These are phyloP conservation scores for Bicyclus anynana DNA, from an alignment of 1,140 invertebrate species.

Conservation along the genomic window DNA sequence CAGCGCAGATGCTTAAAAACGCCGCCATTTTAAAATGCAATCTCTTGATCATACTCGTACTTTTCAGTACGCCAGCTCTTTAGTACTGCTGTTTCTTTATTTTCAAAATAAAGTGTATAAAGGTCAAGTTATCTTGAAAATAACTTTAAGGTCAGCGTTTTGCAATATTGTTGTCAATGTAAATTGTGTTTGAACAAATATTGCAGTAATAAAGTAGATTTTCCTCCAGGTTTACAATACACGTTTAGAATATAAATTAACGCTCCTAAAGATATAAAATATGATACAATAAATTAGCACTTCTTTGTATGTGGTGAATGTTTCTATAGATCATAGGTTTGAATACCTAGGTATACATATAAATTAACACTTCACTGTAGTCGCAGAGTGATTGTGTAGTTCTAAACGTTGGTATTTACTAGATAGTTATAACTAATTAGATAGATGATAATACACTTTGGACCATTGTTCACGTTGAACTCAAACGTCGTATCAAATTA, in stretches of 20 bases:
- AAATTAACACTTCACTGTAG: background rate
- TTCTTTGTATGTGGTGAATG: background rate
- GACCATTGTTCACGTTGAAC: too few species aligned
- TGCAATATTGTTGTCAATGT: background rate
- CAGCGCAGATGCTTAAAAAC: slow-evolving; percentile 46
- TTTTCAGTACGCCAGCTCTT: slow-evolving; percentile 11
- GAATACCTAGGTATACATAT: background rate
- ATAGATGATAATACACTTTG: too few species aligned
- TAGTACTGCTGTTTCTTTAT: slow-evolving; percentile 1
- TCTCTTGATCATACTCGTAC: slow-evolving; percentile 22
- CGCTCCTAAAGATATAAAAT: background rate
- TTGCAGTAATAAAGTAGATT: background rate
- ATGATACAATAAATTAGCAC: slow-evolving; percentile 3
- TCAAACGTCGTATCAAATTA: too few species aligned
- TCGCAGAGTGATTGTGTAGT: too few species aligned
- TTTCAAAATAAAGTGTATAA: background rate
- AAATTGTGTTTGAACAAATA: slow-evolving; percentile 4
- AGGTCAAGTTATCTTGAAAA: background rate
- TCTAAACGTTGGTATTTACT: too few species aligned
- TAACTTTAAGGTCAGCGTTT: background rate
- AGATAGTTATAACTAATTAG: too few species aligned
- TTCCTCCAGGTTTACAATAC: background rate
- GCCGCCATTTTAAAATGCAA: slow-evolving; percentile 49
- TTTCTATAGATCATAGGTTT: background rate
- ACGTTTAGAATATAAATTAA: slow-evolving; percentile 2